Conservation (phyloP, 2,888 invertebrate genomes). For the Drosophila testacea region DNA sequence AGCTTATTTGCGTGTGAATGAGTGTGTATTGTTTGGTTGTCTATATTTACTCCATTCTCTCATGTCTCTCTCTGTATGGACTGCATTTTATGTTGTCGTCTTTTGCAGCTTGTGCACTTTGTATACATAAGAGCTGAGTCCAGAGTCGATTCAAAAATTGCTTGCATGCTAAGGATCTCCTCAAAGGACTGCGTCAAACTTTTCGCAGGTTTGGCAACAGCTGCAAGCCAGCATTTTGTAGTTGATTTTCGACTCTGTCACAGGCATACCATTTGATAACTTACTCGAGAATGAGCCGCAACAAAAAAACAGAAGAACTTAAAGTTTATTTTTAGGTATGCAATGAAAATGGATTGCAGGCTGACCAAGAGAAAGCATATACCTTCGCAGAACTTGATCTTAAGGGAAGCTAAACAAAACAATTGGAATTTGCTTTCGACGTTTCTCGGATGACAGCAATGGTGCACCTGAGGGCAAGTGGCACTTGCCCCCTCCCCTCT, state of each 20-base stretch:
- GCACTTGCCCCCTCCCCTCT: background rate
- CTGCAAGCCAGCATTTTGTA: conserved; percentile 47
- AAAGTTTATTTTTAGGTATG: background rate
- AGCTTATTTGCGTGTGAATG: background rate
- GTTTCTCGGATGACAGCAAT: conserved; percentile 17
- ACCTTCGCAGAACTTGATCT: no score
- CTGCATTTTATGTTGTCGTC: conserved; percentile 1
- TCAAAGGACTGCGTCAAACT: conserved; percentile 48
- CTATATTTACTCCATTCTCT: conserved; percentile 1
- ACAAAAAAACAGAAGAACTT: no score
- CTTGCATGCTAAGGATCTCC: conserved; percentile 43
- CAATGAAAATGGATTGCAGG: background rate
- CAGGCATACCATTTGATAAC: conserved; percentile 31
- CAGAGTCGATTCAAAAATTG: conserved; percentile 26
- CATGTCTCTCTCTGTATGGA: background rate
- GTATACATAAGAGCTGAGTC: conserved; percentile 14
- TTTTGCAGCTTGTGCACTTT: conserved; percentile 50
- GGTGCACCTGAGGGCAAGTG: conserved; percentile 32
- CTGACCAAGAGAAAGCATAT: no score
- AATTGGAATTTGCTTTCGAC: conserved; percentile 26
- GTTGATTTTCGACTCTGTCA: conserved; percentile 23
- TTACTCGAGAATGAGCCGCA: background rate
- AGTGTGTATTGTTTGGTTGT: background rate
- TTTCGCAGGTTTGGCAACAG: conserved; percentile 35
- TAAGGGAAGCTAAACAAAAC: conserved; percentile 2